Evolutionary conservation across 1,140 invertebrate genomes (phyloP), one percentile per base, ranked within the genome.

Genomic region (Lutraria rhynchaena): DNA sequence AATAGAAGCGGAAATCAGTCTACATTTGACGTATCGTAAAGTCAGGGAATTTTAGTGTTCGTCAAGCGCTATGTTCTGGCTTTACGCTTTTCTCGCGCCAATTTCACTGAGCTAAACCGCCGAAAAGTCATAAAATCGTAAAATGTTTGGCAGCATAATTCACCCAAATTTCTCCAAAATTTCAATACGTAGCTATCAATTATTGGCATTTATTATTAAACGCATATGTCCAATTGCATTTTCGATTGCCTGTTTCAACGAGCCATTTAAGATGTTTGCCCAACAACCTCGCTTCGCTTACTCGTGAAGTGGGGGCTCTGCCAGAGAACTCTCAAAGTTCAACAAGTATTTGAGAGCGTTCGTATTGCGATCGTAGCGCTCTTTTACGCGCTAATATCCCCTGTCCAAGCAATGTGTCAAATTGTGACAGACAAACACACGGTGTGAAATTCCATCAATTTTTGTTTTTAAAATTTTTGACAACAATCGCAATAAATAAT

Each of bases 381-480:
- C 69, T 71, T 57, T 13, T 71, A 1, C 22, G 17, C 9, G 13
- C 11, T 19, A n/a, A 49, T 74, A 58, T 74, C 58, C 35, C 73
- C 29, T 19, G n/a, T 75, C 19, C 15, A 61, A 49, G 35, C 41
- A 46, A 57, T 75, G 73, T 75, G 73, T 75, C 73, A 75, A 49
- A 46, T 19, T 2, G 33, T 80, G 76, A 67, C 76, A 80, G 49
- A 24, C 27, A 69, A 29, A 31, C 49, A 11, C 35, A 31, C 53
- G 53, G 46, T 67, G 65, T 24, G 63, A 69, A 80, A 53, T 53
- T 80, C 51, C 76, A 80, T 80, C 76, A 80, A 80, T 69, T 58
- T 80, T 80, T 80, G 76, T 55, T 58, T 80, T 80, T 65, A 70
- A 80, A 69, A 58, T 80, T n/a, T 80, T 80, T 80, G 76, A 80